Conservation (phyloP, 2,113 vertebrate genomes). For the Oxyruncus cristatus region DNA sequence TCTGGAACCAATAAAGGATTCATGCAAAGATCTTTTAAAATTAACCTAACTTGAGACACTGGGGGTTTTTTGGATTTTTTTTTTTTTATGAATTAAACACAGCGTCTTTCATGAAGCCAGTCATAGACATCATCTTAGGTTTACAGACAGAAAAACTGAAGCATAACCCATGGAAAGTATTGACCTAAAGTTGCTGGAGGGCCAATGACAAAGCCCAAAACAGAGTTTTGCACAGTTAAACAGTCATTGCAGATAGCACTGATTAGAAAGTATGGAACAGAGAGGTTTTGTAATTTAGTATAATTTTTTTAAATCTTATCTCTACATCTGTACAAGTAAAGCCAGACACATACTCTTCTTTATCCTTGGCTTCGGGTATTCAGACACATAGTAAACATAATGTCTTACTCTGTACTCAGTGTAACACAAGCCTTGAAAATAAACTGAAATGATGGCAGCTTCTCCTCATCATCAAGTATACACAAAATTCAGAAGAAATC, state of each 20-base stretch:
- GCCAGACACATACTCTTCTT: background rate
- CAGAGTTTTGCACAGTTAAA: background rate
- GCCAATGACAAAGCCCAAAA: background rate
- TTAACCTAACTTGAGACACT: background rate
- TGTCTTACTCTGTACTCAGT: background rate
- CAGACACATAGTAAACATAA: background rate
- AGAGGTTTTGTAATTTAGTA: background rate
- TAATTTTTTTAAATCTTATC: background rate
- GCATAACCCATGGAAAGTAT: background rate
- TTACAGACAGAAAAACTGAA: background rate
- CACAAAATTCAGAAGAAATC: background rate
- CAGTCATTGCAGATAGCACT: background rate
- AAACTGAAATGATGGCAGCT: background rate
- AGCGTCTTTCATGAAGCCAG: background rate
- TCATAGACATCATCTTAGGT: background rate
- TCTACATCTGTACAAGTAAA: background rate
- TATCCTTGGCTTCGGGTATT: background rate
- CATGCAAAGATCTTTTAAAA: background rate
- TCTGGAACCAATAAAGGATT: slow-evolving; percentile 31
- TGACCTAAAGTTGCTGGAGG: background rate
- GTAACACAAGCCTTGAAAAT: background rate
- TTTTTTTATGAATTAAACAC: background rate
- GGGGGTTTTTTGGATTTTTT: rapidly evolving
- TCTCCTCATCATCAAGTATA: background rate
- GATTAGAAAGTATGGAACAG: background rate